These are phyloP conservation scores for Diachrysia chrysitis DNA, from an alignment of 2,888 invertebrate genomes.

Conservation along the genomic window DNA sequence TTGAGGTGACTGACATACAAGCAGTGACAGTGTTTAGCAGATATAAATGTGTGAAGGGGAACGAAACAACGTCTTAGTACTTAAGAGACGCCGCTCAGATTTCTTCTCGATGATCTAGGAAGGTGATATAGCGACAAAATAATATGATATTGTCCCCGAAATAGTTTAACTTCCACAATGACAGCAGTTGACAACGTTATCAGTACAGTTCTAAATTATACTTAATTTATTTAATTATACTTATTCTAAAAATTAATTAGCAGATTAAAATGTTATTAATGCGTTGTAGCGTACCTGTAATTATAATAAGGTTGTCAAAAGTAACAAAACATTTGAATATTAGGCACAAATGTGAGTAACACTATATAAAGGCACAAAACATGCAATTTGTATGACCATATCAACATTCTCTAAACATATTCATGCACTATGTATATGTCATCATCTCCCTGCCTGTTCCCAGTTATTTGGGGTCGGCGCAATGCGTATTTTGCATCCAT, in stretches of 20 bases:
- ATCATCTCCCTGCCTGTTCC: no score
- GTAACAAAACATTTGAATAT: slow-evolving; percentile 30
- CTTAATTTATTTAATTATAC: not conserved
- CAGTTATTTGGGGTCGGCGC: no score
- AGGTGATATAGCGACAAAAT: slow-evolving; percentile 50
- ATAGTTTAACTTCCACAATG: slow-evolving; percentile 46
- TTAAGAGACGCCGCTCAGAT: slow-evolving; percentile 48
- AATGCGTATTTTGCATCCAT: no score
- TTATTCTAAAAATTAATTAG: not conserved
- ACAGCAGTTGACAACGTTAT: slow-evolving; percentile 52
- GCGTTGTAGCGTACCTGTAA: not conserved
- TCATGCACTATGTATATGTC: slow-evolving; percentile 77
- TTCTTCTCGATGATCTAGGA: slow-evolving; percentile 55
- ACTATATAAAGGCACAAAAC: slow-evolving; percentile 72
- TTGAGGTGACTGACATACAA: slow-evolving; percentile 29
- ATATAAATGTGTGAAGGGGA: slow-evolving; percentile 53
- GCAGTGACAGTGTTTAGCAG: slow-evolving; percentile 38
- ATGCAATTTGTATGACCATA: slow-evolving; percentile 73
- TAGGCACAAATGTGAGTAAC: slow-evolving; percentile 36
- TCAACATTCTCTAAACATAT: slow-evolving; percentile 61
- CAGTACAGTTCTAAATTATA: slow-evolving; percentile 6
- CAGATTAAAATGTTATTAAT: not conserved
- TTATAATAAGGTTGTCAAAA: slow-evolving; percentile 52
- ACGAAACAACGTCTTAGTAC: slow-evolving; percentile 52
- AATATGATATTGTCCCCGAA: slow-evolving; percentile 38